These are phyloP conservation scores for Mixornis gularis DNA, from an alignment of 2,113 vertebrate species.

Conservation along the genomic window DNA sequence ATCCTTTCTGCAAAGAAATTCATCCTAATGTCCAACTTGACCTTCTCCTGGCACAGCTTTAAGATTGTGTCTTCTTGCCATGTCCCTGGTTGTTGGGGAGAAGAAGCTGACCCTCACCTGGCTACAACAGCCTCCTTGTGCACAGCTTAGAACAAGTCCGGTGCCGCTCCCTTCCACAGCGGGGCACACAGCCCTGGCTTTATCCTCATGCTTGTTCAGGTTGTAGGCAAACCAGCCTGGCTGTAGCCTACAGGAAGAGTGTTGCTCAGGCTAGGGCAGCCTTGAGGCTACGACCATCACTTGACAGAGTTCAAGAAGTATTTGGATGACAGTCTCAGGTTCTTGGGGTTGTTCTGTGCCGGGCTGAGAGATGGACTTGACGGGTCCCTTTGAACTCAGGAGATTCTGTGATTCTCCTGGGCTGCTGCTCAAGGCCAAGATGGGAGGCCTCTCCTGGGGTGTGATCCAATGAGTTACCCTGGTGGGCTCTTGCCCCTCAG, in stretches of 20 bases:
- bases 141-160: fast-evolving
- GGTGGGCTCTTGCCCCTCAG: neutral
- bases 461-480: fast-evolving
- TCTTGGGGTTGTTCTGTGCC: neutral
- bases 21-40: neutral
- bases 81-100: neutral
- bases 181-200: fast-evolving
- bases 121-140: too few species aligned
- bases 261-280: neutral
- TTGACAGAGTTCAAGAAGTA: neutral
- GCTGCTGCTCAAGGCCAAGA: fast-evolving
- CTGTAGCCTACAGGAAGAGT: neutral
- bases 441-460: neutral
- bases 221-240: fast-evolving
- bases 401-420: neutral
- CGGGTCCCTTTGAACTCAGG: neutral
- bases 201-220: fast-evolving
- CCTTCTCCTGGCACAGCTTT: neutral
- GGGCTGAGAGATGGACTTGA: neutral
- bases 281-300: fast-evolving
- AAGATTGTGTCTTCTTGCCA: neutral
- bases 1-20: neutral
- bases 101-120: neutral
- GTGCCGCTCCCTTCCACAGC: fast-evolving
- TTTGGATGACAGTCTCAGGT: neutral